Evolutionary conservation across 2,888 invertebrate species (phyloP).

Genomic region (Drosophila barbarae): DNA sequence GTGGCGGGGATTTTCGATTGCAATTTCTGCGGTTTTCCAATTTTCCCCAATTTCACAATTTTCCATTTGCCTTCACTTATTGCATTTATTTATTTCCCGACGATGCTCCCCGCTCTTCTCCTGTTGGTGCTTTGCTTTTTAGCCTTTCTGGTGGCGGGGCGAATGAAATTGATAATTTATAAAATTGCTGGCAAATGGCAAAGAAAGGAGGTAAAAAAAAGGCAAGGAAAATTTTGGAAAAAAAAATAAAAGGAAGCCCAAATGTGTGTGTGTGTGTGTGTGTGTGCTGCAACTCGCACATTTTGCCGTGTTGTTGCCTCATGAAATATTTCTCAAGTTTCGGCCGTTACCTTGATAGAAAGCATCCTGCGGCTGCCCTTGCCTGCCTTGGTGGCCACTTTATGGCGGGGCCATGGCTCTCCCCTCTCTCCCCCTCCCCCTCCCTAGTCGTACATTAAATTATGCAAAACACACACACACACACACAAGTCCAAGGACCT

Average conservation of each 20-base stretch:
- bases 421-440: not conserved
- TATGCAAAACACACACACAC: conserved; percentile 33
- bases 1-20: conserved; percentile 52
- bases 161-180: conserved; percentile 71
- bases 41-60: conserved; percentile 58
- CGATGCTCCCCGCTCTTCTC: not conserved
- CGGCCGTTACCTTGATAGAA: conserved; percentile 42
- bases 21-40: conserved; percentile 59
- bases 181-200: conserved; percentile 67
- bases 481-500: conserved; percentile 12
- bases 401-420: conserved; percentile 15
- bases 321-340: conserved; percentile 46
- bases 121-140: conserved; percentile 56
- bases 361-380: conserved; percentile 37
- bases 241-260: not conserved
- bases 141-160: conserved; percentile 56
- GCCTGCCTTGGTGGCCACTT: conserved; percentile 31
- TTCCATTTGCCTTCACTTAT: conserved; percentile 58
- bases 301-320: conserved; percentile 36
- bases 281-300: conserved; percentile 9
- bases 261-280: not conserved
- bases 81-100: conserved; percentile 47
- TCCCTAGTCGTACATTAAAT: conserved; percentile 34
- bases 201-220: conserved; percentile 33
- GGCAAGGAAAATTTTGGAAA: conserved; percentile 12